Percentiles rank a stretch among this genome's conserved stretches.
These are phyloP conservation scores for Parapsyche elsis DNA, from an alignment of 1,140 invertebrate genomes.

Conservation along the genomic window DNA sequence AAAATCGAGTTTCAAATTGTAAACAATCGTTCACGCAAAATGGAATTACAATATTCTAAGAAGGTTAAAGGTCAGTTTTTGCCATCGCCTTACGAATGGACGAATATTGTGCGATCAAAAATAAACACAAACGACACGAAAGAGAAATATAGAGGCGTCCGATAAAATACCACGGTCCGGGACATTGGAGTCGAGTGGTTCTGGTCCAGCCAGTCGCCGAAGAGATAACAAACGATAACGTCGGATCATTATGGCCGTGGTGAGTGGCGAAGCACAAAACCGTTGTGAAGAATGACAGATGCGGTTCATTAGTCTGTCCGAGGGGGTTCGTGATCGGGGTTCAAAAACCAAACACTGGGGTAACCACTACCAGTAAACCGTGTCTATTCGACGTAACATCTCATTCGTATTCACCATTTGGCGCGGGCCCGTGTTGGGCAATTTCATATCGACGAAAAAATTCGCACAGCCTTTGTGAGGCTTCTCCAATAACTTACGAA, in stretches of 20 bases:
- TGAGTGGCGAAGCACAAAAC: not conserved
- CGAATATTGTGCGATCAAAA: no score
- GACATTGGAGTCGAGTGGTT: no score
- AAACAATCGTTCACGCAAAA: no score
- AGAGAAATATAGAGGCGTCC: no score
- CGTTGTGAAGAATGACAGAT: constrained; percentile 32
- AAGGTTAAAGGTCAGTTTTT: no score
- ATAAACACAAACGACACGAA: no score
- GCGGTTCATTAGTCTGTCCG: constrained; percentile 39
- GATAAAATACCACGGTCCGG: no score
- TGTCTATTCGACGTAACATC: not conserved
- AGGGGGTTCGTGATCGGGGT: not conserved
- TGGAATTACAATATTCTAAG: no score
- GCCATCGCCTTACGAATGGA: no score
- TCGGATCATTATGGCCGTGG: not conserved
- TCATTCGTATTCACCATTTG: constrained; percentile 27
- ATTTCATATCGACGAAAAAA: constrained; percentile 18
- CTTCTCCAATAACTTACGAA: constrained; percentile 2
- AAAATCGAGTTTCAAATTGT: no score
- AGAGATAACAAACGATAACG: not conserved
- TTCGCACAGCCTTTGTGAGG: not conserved
- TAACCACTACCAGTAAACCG: no score
- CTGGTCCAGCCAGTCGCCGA: not conserved
- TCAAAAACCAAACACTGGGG: not conserved
- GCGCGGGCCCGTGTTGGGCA: not conserved